Percentiles rank a stretch among this genome's conserved stretches.
These are phyloP conservation scores for Eubasilissa regina DNA, from an alignment of 1,140 invertebrate genomes.

Conservation along the genomic window DNA sequence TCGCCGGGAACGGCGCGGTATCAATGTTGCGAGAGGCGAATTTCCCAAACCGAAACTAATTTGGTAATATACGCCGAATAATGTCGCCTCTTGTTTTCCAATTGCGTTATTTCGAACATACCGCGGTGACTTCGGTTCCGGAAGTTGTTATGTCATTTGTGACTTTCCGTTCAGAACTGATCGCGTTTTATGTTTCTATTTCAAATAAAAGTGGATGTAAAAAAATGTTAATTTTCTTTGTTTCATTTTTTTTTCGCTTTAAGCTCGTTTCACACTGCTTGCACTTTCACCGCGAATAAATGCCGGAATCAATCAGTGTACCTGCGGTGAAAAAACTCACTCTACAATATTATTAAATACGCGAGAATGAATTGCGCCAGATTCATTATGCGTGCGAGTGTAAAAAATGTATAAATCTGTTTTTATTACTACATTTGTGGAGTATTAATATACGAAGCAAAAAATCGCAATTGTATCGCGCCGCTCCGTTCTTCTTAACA, in stretches of 20 bases:
- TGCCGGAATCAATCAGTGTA: not conserved
- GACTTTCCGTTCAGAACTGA: too few species aligned
- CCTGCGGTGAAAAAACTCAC: too few species aligned
- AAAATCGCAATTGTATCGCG: slow-evolving; percentile 19
- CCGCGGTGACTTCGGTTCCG: slow-evolving; percentile 16
- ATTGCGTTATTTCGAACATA: slow-evolving; percentile 23
- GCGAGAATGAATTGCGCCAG: not conserved
- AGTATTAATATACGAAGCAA: slow-evolving; percentile 9
- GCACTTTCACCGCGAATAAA: slow-evolving; percentile 6
- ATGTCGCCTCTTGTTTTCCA: slow-evolving; percentile 25
- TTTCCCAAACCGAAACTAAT: slow-evolving; percentile 36
- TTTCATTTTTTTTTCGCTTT: not conserved
- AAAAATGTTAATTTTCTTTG: not conserved
- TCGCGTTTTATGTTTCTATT: not conserved
- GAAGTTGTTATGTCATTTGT: not conserved
- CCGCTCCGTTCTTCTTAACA: not conserved
- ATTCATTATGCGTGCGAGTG: not conserved
- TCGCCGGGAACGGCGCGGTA: slow-evolving; percentile 50
- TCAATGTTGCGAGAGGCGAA: slow-evolving; percentile 39
- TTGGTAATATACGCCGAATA: slow-evolving; percentile 24
- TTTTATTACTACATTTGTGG: slow-evolving; percentile 2
- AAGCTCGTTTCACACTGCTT: slow-evolving; percentile 10
- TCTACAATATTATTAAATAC: not conserved
- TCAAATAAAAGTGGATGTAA: not conserved
- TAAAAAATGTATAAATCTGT: not conserved